phyloP scores from a whole-genome alignment of 1,140 invertebrate species.

The Bombus picipes region DNA sequence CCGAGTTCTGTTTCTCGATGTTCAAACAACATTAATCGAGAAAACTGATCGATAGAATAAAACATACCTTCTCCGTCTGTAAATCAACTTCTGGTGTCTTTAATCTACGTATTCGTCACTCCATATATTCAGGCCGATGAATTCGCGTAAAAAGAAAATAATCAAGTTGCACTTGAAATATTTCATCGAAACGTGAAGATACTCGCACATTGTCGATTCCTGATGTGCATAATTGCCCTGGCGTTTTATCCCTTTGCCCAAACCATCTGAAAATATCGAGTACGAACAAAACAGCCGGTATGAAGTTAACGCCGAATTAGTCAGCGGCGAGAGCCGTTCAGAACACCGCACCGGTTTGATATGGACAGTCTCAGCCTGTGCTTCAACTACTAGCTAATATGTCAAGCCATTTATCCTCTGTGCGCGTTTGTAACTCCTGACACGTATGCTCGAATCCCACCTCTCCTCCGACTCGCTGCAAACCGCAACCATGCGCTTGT shows the following conservation, averaged over 20 bases:
- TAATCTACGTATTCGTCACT: background rate
- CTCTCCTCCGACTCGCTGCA: background rate
- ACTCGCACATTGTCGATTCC: background rate
- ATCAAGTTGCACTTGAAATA: background rate
- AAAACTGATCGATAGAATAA: background rate
- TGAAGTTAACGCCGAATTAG: constrained; percentile 59
- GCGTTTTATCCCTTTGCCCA: background rate
- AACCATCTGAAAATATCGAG: constrained; percentile 2
- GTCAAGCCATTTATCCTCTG: constrained; percentile 70
- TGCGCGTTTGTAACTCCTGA: constrained; percentile 61
- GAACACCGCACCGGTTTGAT: constrained; percentile 51
- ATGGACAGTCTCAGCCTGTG: constrained; percentile 44
- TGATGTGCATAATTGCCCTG: background rate
- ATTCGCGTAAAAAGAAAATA: background rate
- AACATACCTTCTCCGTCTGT: background rate
- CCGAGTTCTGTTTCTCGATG: background rate
- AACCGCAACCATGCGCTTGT: constrained; percentile 1
- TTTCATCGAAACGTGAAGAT: background rate
- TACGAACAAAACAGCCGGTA: constrained; percentile 49
- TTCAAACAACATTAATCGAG: background rate
- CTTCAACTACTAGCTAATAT: constrained; percentile 66
- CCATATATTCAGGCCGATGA: background rate
- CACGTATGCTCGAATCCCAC: constrained; percentile 62
- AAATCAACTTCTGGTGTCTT: background rate
- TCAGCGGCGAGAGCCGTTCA: constrained; percentile 52